A percentile compares a stretch with the other conserved stretches of the same genome.
Evolutionary conservation across 2,797 vertebrate species (phyloP).

Genomic region (Phoeniculus purpureus): DNA sequence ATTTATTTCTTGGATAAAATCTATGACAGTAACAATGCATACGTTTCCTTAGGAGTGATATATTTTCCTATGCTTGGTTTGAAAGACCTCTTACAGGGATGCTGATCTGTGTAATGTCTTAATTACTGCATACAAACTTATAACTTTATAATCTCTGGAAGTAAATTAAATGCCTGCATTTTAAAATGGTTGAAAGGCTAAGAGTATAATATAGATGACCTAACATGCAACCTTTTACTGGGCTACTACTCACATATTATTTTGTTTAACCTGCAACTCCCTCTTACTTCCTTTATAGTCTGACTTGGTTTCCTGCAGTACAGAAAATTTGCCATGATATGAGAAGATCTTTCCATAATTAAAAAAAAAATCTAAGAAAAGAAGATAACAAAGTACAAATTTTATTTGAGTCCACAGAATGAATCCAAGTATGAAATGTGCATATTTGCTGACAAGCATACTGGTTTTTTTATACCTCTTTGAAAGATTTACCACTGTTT

Average conservation of each 20-base stretch:
- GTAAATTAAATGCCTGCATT: neutral
- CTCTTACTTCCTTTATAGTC: neutral
- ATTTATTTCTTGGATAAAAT: neutral
- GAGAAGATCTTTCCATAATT: constrained; percentile 41
- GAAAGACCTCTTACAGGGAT: neutral
- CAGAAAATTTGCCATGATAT: constrained; percentile 36
- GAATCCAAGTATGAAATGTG: neutral
- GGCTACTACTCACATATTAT: neutral
- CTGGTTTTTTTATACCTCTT: constrained; percentile 20
- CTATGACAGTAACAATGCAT: neutral
- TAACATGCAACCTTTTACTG: neutral
- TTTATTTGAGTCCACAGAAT: constrained; percentile 30
- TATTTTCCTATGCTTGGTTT: neutral
- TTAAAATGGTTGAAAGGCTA: neutral
- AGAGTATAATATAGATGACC: neutral
- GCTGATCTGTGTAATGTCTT: neutral
- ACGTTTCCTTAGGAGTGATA: neutral
- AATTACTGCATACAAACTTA: neutral
- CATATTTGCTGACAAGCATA: neutral
- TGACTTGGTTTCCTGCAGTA: neutral
- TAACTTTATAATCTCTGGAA: neutral
- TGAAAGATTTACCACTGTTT: neutral
- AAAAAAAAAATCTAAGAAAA: constrained; percentile 56
- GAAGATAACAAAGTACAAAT: constrained; percentile 35
- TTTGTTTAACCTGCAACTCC: neutral